phyloP scores from a whole-genome alignment of 2,113 vertebrate species.

The Corvus hawaiiensis region DNA sequence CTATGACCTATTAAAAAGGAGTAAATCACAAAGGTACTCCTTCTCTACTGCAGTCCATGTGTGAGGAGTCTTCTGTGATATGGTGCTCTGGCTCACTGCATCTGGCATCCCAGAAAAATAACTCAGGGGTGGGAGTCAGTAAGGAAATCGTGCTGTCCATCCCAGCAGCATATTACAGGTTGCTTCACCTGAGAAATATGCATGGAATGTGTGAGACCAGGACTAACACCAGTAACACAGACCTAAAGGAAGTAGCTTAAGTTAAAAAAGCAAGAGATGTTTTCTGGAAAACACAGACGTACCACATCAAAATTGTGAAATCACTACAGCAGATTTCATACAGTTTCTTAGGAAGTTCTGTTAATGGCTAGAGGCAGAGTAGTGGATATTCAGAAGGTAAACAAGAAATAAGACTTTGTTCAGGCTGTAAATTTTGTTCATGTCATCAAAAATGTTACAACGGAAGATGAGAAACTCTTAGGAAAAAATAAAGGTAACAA shows the following conservation, averaged over 20 bases:
- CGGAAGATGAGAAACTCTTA: background rate
- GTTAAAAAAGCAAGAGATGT: background rate
- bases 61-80: background rate
- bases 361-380: background rate
- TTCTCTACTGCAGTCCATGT: background rate
- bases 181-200: slow-evolving; percentile 23
- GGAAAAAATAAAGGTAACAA: background rate
- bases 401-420: background rate
- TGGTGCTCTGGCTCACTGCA: accelerated
- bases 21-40: background rate
- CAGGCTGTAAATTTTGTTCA: background rate
- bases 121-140: background rate
- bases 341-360: background rate
- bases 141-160: background rate
- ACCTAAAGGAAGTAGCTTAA: background rate
- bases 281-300: background rate
- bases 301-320: background rate
- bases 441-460: background rate
- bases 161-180: background rate
- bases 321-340: background rate
- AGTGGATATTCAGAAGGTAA: background rate
- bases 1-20: background rate
- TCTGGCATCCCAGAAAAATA: background rate
- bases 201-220: background rate
- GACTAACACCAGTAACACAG: background rate